Evolutionary conservation across 2,113 vertebrate species (phyloP).

Genomic region (Boulengeromyrus knoepffleri): DNA sequence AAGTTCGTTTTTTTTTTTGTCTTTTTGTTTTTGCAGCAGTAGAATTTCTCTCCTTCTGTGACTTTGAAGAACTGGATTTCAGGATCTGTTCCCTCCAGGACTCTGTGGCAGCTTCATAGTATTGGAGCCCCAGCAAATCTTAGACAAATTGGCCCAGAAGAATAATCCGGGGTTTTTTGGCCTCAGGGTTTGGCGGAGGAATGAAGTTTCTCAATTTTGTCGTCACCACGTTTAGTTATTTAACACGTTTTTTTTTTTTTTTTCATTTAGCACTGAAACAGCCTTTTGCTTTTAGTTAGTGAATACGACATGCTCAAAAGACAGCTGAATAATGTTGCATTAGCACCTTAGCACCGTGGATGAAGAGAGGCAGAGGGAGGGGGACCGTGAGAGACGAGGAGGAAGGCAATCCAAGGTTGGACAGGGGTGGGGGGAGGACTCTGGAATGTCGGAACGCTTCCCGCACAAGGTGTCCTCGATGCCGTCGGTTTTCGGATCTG

Average conservation of each 20-base stretch:
- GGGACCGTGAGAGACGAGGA: background rate
- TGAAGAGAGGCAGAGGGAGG: slow-evolving; percentile 13
- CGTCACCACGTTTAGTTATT: background rate
- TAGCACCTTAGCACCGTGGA: slow-evolving; percentile 41
- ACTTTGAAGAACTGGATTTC: slow-evolving; percentile 32
- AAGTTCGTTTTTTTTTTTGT: slow-evolving; percentile 43
- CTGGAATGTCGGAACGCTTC: background rate
- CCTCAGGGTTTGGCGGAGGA: slow-evolving; percentile 26
- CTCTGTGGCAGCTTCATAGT: slow-evolving; percentile 40
- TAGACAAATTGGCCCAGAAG: slow-evolving; percentile 2
- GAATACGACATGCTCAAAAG: slow-evolving; percentile 54
- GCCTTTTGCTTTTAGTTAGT: slow-evolving; percentile 36
- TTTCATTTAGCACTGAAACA: slow-evolving; percentile 31
- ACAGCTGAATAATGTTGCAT: slow-evolving; percentile 46
- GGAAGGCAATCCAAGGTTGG: background rate
- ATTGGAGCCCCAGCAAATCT: slow-evolving; percentile 29
- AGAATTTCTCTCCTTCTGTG: slow-evolving; percentile 33
- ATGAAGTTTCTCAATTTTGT: slow-evolving; percentile 21
- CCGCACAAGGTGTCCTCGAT: background rate
- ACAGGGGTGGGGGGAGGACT: slow-evolving; percentile 7
- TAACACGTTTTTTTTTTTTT: background rate
- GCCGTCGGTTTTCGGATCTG: background rate
- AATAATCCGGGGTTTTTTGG: slow-evolving; percentile 10
- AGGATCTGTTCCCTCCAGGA: slow-evolving; percentile 27
- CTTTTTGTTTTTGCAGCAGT: slow-evolving; percentile 45